phyloP scores from a whole-genome alignment of 2,797 vertebrate species.

The Poecilia picta region DNA sequence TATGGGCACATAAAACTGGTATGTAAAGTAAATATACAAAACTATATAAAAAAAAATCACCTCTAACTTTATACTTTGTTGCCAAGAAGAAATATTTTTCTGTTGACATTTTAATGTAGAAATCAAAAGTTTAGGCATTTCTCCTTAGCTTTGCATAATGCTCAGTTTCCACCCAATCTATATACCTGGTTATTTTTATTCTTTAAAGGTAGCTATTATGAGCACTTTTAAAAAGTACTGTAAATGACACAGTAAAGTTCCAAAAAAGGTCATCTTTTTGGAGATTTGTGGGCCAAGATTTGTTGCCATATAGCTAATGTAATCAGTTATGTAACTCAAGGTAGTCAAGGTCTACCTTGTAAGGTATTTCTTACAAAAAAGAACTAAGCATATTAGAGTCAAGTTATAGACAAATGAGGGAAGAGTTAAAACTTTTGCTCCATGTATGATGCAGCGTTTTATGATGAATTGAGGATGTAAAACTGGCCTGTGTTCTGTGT shows the following conservation, averaged over 20 bases:
- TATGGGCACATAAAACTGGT: background rate
- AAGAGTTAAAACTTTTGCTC: background rate
- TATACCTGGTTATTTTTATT: background rate
- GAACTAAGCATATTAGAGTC: background rate
- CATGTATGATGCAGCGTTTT: background rate
- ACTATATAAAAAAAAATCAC: background rate
- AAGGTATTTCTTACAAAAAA: background rate
- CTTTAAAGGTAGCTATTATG: background rate
- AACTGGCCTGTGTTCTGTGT: conserved; percentile 3
- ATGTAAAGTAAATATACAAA: background rate
- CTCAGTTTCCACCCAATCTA: background rate
- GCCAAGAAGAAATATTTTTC: background rate
- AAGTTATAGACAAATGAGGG: background rate
- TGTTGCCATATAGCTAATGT: background rate
- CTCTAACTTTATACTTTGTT: background rate
- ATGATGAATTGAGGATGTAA: background rate
- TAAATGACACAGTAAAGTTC: background rate
- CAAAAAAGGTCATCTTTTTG: background rate
- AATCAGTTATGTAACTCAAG: background rate
- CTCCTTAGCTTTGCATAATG: background rate
- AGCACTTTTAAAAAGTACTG: background rate
- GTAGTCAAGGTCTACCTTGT: too few relatives aligned
- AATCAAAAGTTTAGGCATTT: background rate
- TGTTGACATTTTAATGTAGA: background rate
- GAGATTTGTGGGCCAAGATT: background rate